Conservation (phyloP, 1,140 invertebrate genomes). For the Brachionus paranguensis region DNA sequence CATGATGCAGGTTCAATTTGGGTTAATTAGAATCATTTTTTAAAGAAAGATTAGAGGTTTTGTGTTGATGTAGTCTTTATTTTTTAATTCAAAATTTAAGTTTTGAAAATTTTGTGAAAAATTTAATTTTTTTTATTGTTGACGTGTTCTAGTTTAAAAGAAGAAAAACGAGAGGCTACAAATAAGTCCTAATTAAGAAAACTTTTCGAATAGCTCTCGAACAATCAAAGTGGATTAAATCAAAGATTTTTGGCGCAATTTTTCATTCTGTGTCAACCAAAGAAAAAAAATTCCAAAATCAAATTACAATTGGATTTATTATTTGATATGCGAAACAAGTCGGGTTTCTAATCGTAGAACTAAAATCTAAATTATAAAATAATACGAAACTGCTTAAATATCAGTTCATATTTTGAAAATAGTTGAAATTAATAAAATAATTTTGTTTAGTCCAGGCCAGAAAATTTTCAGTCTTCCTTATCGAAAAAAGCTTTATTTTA, state of each 20-base stretch:
- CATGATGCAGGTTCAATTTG: background rate
- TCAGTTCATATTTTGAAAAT: background rate
- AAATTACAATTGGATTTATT: background rate
- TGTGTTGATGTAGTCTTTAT: no score
- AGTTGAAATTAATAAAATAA: background rate
- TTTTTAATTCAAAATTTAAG: background rate
- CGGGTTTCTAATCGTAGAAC: background rate
- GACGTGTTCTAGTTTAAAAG: background rate
- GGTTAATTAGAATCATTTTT: background rate
- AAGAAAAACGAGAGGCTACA: background rate
- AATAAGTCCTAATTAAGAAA: background rate
- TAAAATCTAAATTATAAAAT: background rate
- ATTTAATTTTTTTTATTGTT: background rate
- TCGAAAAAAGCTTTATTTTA: background rate
- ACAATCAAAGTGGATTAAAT: background rate
- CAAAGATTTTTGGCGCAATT: background rate
- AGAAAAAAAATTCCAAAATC: background rate
- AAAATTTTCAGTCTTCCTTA: background rate
- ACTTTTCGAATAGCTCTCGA: background rate
- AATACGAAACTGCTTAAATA: background rate
- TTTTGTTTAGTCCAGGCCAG: background rate
- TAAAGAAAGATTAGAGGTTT: no score
- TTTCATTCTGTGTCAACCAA: background rate
- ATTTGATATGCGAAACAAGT: background rate
- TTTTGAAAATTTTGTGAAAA: background rate